Conservation (phyloP, 2,888 invertebrate genomes). For the Palloptera scutellata region DNA sequence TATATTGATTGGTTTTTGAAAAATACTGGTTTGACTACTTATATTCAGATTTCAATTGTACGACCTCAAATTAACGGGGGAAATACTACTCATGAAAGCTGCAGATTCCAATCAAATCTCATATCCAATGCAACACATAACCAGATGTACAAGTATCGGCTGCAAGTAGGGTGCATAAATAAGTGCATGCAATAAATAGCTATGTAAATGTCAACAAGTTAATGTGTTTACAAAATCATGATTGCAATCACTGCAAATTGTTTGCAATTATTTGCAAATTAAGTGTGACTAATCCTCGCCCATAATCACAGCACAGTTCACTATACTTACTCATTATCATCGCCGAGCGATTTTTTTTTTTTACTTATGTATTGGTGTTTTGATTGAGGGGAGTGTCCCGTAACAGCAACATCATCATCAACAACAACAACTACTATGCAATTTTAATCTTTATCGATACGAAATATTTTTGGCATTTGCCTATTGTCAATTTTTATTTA, state of each 20-base stretch:
- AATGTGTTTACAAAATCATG: not conserved
- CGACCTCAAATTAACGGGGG: too few species aligned
- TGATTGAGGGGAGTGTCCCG: not conserved
- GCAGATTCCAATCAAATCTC: too few species aligned
- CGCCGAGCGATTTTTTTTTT: not conserved
- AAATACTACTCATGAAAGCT: too few species aligned
- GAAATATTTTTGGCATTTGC: not conserved
- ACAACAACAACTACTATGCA: not conserved
- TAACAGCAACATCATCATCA: not conserved
- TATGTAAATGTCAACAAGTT: not conserved
- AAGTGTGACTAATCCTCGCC: conserved; percentile 2
- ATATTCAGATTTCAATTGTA: too few species aligned
- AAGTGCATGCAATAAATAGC: too few species aligned
- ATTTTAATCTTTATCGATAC: not conserved
- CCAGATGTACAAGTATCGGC: too few species aligned
- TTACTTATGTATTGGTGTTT: not conserved
- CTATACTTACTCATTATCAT: not conserved
- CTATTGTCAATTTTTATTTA: not conserved
- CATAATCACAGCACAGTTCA: not conserved
- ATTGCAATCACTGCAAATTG: conserved; percentile 16
- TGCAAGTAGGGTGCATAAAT: too few species aligned
- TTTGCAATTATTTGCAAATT: conserved; percentile 30
- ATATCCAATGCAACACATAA: too few species aligned
- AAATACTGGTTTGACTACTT: too few species aligned
- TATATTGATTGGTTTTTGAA: too few species aligned